Percentiles rank a stretch among this genome's conserved stretches.
Evolutionary conservation across 2,888 invertebrate species (phyloP).

Genomic region (Phyto melanocephala): DNA sequence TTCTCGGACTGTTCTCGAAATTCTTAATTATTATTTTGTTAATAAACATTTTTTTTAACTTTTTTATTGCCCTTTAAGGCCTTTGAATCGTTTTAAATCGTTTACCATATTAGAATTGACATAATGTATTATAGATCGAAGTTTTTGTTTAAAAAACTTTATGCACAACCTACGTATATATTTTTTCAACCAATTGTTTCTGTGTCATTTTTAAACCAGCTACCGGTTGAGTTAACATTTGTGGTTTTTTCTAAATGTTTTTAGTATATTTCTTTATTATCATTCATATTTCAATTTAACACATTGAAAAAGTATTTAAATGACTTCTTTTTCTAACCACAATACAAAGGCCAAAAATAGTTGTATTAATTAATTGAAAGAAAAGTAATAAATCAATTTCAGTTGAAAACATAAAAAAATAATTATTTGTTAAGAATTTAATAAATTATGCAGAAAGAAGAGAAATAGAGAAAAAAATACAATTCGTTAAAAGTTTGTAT

Average conservation of each 20-base stretch:
- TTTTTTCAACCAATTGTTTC: background rate
- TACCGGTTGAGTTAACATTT: background rate
- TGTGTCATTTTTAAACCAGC: background rate
- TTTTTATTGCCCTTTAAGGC: no score
- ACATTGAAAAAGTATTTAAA: background rate
- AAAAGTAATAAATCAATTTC: background rate
- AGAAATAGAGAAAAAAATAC: no score
- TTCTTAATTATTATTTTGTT: no score
- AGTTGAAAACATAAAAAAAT: background rate
- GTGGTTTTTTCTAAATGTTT: background rate
- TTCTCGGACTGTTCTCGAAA: no score
- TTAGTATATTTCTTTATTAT: background rate
- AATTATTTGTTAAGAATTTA: background rate
- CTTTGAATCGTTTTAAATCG: no score
- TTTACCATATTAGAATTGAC: no score
- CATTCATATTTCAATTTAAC: constrained; percentile 23
- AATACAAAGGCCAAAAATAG: background rate
- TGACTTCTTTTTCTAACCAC: background rate
- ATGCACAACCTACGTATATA: background rate
- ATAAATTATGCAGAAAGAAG: background rate
- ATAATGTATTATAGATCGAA: no score
- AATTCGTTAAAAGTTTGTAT: no score
- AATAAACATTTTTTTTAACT: no score
- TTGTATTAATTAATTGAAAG: background rate
- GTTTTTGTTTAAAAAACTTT: no score